phyloP scores from a whole-genome alignment of 37 sponge, comb jelly and placozoan species.

The Hormiphora californensis region DNA sequence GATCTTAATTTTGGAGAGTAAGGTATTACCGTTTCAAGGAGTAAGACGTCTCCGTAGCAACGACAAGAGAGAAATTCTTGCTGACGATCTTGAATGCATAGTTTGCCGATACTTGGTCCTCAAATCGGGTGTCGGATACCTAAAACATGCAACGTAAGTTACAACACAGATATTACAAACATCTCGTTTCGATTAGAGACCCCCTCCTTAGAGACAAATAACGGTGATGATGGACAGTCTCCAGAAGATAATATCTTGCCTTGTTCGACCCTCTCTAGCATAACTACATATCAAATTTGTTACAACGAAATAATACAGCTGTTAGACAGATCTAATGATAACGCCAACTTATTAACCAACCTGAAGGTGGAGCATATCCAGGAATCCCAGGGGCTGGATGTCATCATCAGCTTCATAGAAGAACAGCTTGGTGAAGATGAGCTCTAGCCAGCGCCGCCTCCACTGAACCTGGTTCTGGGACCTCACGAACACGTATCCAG shows the following conservation, averaged over 20 bases:
- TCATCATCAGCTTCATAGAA: conserved; percentile 41
- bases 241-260: no score
- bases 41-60: not conserved
- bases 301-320: no score
- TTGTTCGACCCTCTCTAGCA: no score
- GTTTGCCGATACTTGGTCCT: conserved; percentile 6
- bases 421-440: conserved; percentile 42
- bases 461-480: conserved; percentile 5
- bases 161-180: no score
- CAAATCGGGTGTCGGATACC: not conserved
- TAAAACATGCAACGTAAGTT: no score
- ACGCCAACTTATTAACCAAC: not conserved
- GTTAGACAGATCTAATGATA: no score
- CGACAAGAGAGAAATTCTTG: not conserved
- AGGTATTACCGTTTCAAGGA: conserved; percentile 3
- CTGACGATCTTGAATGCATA: conserved; percentile 14
- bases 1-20: no score
- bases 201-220: no score
- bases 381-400: not conserved
- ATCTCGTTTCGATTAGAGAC: no score
- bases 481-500: conserved; percentile 25
- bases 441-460: conserved; percentile 21
- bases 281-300: no score
- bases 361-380: conserved; percentile 32
- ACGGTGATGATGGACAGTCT: no score